phyloP scores from a whole-genome alignment of 2,888 invertebrate species.

The Caenorhabditis sp. region DNA sequence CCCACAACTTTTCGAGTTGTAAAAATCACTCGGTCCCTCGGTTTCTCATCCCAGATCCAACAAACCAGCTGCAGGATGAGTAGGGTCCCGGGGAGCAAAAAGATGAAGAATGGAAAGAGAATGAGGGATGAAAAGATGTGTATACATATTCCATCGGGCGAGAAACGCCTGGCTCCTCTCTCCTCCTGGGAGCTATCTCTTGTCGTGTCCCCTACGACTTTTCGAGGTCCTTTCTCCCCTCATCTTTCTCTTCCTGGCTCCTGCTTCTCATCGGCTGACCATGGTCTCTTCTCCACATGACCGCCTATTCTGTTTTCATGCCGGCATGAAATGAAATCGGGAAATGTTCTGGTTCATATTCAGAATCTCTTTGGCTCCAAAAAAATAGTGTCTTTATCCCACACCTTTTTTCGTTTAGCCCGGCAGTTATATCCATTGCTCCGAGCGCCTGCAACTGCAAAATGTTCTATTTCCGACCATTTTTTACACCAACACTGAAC shows the following conservation, averaged over 20 bases:
- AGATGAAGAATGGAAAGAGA: slow-evolving; percentile 9
- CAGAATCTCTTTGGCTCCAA: too few species aligned
- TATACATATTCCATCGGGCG: slow-evolving; percentile 40
- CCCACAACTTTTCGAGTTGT: neutral
- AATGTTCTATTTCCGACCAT: slow-evolving; percentile 21
- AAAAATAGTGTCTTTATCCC: neutral
- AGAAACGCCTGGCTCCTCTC: slow-evolving; percentile 13
- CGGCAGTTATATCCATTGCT: slow-evolving; percentile 10
- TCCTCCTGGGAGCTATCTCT: slow-evolving; percentile 47
- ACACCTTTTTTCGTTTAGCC: neutral
- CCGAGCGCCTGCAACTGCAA: slow-evolving; percentile 2
- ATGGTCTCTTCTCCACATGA: slow-evolving; percentile 8
- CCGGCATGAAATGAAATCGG: neutral
- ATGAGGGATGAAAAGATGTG: slow-evolving; percentile 17
- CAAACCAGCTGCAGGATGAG: slow-evolving; percentile 17
- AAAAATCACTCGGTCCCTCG: neutral
- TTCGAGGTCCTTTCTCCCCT: slow-evolving; percentile 15
- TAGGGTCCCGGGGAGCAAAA: slow-evolving; percentile 17
- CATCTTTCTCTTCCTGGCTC: neutral
- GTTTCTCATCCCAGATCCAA: neutral
- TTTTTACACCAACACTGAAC: slow-evolving; percentile 7
- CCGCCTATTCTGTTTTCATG: slow-evolving; percentile 24
- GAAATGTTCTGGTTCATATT: neutral
- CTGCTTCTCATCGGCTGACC: slow-evolving; percentile 32
- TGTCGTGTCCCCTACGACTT: slow-evolving; percentile 1